These are phyloP conservation scores for Ganaspis sp. DNA, from an alignment of 1,140 invertebrate species.

Conservation along the genomic window DNA sequence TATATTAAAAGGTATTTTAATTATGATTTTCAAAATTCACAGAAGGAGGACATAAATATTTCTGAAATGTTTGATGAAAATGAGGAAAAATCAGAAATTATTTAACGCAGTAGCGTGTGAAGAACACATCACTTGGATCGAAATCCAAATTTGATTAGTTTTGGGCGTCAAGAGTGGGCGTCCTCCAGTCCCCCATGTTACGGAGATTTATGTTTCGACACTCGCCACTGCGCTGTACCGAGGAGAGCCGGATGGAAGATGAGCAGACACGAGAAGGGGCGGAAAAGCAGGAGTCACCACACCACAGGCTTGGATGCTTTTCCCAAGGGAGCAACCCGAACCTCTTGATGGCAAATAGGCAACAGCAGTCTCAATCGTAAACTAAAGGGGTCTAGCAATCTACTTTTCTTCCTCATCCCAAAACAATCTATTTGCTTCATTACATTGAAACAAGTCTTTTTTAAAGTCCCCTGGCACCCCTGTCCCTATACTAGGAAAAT, in stretches of 20 bases:
- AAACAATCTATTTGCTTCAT: too few species aligned
- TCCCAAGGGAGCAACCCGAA: constrained; percentile 1
- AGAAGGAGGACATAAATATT: too few species aligned
- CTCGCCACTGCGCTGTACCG: not conserved
- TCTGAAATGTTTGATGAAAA: not conserved
- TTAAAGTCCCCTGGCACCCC: too few species aligned
- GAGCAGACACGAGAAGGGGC: constrained; percentile 15
- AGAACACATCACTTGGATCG: not conserved
- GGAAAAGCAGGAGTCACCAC: constrained; percentile 6
- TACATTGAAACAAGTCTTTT: too few species aligned
- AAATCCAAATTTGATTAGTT: constrained; percentile 27
- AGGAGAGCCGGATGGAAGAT: constrained; percentile 1
- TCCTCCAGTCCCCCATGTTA: constrained; percentile 4
- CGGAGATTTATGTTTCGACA: constrained; percentile 26
- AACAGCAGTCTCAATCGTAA: not conserved
- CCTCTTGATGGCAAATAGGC: not conserved
- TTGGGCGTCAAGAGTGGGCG: constrained; percentile 15
- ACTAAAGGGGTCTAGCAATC: not conserved
- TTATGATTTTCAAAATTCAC: too few species aligned
- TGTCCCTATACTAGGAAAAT: too few species aligned
- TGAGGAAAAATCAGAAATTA: not conserved
- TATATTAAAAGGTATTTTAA: too few species aligned
- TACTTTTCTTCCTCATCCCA: not conserved
- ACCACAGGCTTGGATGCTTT: not conserved
- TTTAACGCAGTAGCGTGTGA: not conserved